Base-by-base conservation (phyloP, 2,113 vertebrate species). In the Scortum barcoo region DNA sequence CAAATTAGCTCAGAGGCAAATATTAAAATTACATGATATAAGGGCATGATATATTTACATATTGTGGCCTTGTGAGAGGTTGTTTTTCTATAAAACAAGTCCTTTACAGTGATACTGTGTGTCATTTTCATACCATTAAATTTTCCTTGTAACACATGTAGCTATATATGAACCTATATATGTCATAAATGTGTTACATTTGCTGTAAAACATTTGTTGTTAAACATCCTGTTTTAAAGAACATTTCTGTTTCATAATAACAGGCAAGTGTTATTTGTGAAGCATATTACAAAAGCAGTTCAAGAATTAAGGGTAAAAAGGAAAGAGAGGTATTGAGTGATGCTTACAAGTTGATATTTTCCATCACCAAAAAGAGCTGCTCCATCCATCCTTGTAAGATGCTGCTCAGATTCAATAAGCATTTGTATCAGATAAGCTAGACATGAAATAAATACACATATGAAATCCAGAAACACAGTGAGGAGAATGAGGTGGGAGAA, bases 381-480 rank as follows among this genome's bases (percentile, higher is more conserved):
- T 28, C 16, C 48, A 38, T 33, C 26, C 0, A 9, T 6, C 58
- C 13, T 44, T 44, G 13, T 44, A 44, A 7, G 19, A 6, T 22
- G 8, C 17, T 7, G 26, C 38, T 62, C 19, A 38, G 13, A 33
- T 17, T 28, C 17, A 28, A 33, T 17, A 54, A 51, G 14, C 42
- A 44, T 77, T 82, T 75, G 57, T 80, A 8, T 61, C 46, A 24
- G 48, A 70, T 76, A 74, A 76, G 53, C 33, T 4, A 36, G 33
- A 36, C 33, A n/a, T n/a, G n/a, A n/a, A n/a, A n/a, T n/a, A n/a
- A n/a, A n/a, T n/a, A n/a, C n/a, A n/a, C n/a, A 36, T 6, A 36
- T 36, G 33, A 36, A 26, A 40, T 24, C 13, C 48, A n/a, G 40
- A 36, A 36, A 67, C 33, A 12, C 22, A n/a, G 44, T 24, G 22